Conservation (phyloP, 2,888 invertebrate genomes). For the Athrips mouffetella region DNA sequence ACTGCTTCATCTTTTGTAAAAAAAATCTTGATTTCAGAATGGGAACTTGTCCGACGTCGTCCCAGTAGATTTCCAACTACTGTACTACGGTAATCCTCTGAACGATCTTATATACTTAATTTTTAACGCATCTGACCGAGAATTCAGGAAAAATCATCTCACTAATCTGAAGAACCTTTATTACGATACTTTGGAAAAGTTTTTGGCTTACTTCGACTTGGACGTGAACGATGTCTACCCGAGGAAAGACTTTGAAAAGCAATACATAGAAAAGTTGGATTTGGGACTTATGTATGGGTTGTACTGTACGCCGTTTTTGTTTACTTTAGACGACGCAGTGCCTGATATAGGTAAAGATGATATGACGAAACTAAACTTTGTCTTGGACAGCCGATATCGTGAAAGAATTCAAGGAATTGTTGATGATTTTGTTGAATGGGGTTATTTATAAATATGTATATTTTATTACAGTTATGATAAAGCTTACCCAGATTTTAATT, state of each 20-base stretch:
- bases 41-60: conserved; percentile 30
- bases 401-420: conserved; percentile 32
- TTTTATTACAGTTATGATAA: conserved; percentile 34
- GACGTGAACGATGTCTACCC: conserved; percentile 34
- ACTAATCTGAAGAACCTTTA: conserved; percentile 36
- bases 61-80: conserved; percentile 38
- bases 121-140: conserved; percentile 32
- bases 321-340: conserved; percentile 30
- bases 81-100: conserved; percentile 35
- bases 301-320: conserved; percentile 34
- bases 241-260: conserved; percentile 35
- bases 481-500: too few species aligned
- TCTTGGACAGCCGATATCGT: conserved; percentile 29
- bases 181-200: conserved; percentile 29
- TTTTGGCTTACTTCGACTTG: conserved; percentile 36
- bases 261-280: conserved; percentile 34
- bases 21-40: conserved; percentile 24
- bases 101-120: conserved; percentile 38
- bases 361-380: conserved; percentile 26
- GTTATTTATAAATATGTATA: conserved; percentile 21
- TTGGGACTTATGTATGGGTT: conserved; percentile 33
- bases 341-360: conserved; percentile 33
- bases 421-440: conserved; percentile 39
- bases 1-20: too few species aligned
- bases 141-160: conserved; percentile 37